Evolutionary conservation across 2,113 vertebrate genomes (phyloP).

Genomic region (Proterorhinus semilunaris): DNA sequence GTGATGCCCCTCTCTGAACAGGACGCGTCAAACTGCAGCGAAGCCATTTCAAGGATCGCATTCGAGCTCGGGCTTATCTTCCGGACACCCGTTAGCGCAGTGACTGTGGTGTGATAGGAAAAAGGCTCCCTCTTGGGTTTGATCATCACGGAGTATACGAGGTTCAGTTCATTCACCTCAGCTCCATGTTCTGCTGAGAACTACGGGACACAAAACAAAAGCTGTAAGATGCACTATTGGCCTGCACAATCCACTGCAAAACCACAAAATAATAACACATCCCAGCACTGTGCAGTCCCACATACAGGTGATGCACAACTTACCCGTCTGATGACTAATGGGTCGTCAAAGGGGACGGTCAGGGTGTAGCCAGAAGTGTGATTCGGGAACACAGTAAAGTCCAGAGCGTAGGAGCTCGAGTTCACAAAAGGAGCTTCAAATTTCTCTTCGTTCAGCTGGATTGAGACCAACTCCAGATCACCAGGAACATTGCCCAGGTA

Average conservation of each 20-base stretch:
- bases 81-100: conserved; percentile 42
- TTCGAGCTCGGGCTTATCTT: conserved; percentile 32
- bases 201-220: conserved; percentile 20
- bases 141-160: conserved; percentile 58
- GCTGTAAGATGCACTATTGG: background rate
- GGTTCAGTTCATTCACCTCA: conserved; percentile 38
- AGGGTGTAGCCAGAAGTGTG: conserved; percentile 51
- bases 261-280: too few relatives aligned
- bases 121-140: conserved; percentile 41
- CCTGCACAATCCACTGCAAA: too few relatives aligned
- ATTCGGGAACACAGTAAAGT: conserved; percentile 21
- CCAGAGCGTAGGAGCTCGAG: background rate
- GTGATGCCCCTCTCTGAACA: conserved; percentile 54
- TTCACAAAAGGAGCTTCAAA: background rate
- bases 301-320: background rate
- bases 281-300: too few relatives aligned
- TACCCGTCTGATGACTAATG: conserved; percentile 47
- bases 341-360: conserved; percentile 53
- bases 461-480: conserved; percentile 44
- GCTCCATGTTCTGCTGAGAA: conserved; percentile 26
- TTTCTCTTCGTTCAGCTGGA: conserved; percentile 49
- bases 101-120: conserved; percentile 11
- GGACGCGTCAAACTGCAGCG: conserved; percentile 22
- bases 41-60: conserved; percentile 22
- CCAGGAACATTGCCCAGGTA: conserved; percentile 56